Evolutionary conservation across 2,113 vertebrate genomes (phyloP).

Genomic region (Murina feae): DNA sequence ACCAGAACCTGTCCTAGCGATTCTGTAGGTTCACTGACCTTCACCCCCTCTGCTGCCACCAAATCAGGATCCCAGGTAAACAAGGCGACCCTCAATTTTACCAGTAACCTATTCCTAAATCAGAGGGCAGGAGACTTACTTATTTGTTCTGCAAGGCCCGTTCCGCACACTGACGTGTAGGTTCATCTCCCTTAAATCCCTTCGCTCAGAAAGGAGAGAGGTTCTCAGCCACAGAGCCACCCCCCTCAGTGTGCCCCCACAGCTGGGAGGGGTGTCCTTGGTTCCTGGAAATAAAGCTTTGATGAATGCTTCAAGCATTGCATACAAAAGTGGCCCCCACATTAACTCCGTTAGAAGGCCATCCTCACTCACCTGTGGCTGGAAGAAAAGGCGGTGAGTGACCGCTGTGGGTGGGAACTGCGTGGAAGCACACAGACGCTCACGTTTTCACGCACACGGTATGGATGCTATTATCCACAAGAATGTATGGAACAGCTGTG

Average conservation of each 20-base stretch:
- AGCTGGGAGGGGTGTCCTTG: no score
- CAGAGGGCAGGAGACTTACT: neutral
- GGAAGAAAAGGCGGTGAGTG: neutral
- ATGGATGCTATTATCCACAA: neutral
- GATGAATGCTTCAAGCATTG: neutral
- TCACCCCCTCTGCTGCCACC: neutral
- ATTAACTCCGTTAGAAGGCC: neutral
- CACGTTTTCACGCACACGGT: no score
- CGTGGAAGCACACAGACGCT: neutral
- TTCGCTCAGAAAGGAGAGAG: neutral
- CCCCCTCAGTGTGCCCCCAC: neutral
- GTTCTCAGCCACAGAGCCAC: neutral
- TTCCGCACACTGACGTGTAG: neutral
- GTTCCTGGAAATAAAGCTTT: neutral
- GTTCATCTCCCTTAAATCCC: neutral
- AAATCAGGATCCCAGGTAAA: neutral
- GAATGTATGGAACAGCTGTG: neutral
- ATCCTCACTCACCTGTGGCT: neutral
- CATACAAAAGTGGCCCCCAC: neutral
- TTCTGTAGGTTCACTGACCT: neutral
- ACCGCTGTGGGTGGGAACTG: neutral
- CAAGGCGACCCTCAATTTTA: neutral
- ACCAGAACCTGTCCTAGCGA: neutral
- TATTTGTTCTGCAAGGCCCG: neutral
- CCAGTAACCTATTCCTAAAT: neutral